Evolutionary conservation across 2,888 invertebrate genomes (phyloP).

Genomic region (Zaprionus lineosus): DNA sequence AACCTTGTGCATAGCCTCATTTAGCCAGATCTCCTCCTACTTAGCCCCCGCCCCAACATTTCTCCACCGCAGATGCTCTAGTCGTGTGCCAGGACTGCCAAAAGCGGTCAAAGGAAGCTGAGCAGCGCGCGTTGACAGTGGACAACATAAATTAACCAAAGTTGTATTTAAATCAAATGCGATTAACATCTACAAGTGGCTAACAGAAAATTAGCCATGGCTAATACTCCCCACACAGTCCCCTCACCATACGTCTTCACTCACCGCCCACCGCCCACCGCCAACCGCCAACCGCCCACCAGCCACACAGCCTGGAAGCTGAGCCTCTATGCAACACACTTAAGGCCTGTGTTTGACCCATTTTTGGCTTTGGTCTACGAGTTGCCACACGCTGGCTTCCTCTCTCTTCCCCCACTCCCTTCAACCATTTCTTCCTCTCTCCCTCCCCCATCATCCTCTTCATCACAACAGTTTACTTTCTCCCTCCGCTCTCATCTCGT

Average conservation of each 20-base stretch:
- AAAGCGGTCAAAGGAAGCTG: conserved; percentile 61
- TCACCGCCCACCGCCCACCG: no score
- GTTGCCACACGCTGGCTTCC: conserved; percentile 6
- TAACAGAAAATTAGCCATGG: conserved; percentile 14
- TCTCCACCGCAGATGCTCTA: no score
- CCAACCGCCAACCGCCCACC: no score
- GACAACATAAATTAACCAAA: conserved; percentile 77
- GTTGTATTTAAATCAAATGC: conserved; percentile 76
- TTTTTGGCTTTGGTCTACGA: conserved; percentile 52
- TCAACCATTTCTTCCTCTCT: background rate
- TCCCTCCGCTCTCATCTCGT: no score
- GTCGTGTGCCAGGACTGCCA: conserved; percentile 52
- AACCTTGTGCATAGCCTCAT: no score
- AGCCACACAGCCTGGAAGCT: no score
- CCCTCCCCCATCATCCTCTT: no score
- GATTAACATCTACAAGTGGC: conserved; percentile 65
- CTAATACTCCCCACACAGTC: no score
- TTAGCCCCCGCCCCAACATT: no score
- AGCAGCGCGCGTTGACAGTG: conserved; percentile 62
- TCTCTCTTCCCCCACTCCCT: background rate
- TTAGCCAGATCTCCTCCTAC: no score
- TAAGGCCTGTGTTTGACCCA: conserved; percentile 49
- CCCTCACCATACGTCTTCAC: no score
- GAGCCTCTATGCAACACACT: background rate
- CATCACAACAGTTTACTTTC: no score